These are phyloP conservation scores for Pecten maximus DNA, from an alignment of 2,888 invertebrate genomes.

Conservation along the genomic window DNA sequence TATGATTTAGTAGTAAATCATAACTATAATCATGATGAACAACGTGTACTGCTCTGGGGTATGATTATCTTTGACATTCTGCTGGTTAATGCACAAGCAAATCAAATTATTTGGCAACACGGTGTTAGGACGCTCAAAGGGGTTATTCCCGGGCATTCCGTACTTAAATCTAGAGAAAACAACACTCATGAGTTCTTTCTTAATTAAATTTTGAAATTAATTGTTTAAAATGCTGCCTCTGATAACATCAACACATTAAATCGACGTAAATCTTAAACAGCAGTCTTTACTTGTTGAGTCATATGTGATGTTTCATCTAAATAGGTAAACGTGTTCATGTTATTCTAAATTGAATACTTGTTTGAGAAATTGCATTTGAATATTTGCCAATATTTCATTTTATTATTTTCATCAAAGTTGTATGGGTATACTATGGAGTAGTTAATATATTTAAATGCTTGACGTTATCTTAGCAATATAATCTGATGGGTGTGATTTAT, in stretches of 20 bases:
- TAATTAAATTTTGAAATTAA: conserved; percentile 20
- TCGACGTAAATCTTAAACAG: background rate
- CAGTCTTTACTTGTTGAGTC: background rate
- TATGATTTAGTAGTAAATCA: no score
- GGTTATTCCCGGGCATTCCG: background rate
- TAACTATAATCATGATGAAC: no score
- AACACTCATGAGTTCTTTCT: background rate
- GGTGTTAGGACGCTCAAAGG: background rate
- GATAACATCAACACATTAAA: conserved; percentile 5
- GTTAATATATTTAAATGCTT: background rate
- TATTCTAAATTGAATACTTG: background rate
- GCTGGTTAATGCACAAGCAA: background rate
- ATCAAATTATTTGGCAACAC: background rate
- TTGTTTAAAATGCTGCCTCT: background rate
- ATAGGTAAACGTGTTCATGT: background rate
- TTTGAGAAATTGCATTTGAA: background rate
- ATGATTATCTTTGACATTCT: background rate
- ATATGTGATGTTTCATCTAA: background rate
- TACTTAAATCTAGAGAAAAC: background rate
- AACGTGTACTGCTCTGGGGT: no score
- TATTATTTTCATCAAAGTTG: background rate
- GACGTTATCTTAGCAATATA: background rate
- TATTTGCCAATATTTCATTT: background rate
- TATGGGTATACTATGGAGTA: background rate
- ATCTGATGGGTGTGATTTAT: background rate